A percentile compares a stretch with the other conserved stretches of the same genome.
Conservation (phyloP, 2,888 invertebrate species). For the Osedax fenrisi region DNA sequence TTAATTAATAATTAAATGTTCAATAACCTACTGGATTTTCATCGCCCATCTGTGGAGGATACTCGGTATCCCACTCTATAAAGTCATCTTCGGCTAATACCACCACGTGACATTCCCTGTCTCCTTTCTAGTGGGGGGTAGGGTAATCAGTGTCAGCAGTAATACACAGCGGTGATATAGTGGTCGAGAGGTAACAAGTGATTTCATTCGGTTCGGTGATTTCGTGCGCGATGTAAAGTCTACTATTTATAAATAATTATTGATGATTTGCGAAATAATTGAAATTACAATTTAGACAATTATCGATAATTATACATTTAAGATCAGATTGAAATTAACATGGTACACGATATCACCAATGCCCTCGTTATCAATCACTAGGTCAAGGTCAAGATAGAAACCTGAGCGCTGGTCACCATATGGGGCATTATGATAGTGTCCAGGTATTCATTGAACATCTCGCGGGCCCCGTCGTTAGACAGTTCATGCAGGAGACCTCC, state of each 20-base stretch:
- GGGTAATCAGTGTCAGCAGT: not conserved
- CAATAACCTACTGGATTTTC: slow-evolving; percentile 76
- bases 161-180: too few relatives aligned
- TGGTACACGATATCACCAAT: too few relatives aligned
- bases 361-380: too few relatives aligned
- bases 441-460: slow-evolving; percentile 87
- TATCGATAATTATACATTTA: too few relatives aligned
- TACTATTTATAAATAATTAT: too few relatives aligned
- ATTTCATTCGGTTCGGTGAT: too few relatives aligned
- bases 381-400: too few relatives aligned
- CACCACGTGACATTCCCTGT: slow-evolving; percentile 92
- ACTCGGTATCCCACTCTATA: slow-evolving; percentile 95
- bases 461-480: slow-evolving; percentile 95
- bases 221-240: too few relatives aligned
- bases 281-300: too few relatives aligned
- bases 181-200: too few relatives aligned
- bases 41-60: slow-evolving; percentile 98
- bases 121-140: slow-evolving; percentile 63
- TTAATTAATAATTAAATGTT: slow-evolving; percentile 21
- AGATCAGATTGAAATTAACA: too few relatives aligned
- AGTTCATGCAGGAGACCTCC: slow-evolving; percentile 87
- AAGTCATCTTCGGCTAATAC: slow-evolving; percentile 67
- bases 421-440: slow-evolving; percentile 87
- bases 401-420: slow-evolving; percentile 67
- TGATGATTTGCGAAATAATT: not conserved